Evolutionary conservation across 2,797 vertebrate species (phyloP).

Genomic region (Synanceia verrucosa): DNA sequence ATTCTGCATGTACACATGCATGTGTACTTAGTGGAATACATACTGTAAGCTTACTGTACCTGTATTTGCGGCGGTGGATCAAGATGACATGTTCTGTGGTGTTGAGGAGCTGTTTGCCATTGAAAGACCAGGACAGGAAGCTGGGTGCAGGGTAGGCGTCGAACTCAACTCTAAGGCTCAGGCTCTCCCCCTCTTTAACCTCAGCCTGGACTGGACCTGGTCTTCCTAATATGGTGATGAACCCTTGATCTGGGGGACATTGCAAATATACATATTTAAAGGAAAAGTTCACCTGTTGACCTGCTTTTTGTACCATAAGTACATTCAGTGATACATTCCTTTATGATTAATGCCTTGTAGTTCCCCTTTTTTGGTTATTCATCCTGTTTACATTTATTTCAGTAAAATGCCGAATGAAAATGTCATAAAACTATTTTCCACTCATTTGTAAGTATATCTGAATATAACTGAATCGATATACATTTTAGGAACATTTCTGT

Average conservation of each 20-base stretch:
- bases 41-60: conserved; percentile 75
- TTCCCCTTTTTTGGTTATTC: no score
- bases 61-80: conserved; percentile 86
- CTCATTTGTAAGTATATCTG: background rate
- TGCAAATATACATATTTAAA: background rate
- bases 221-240: conserved; percentile 83
- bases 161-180: conserved; percentile 88
- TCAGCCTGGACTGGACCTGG: conserved; percentile 82
- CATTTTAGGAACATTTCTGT: background rate
- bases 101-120: conserved; percentile 87
- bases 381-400: background rate
- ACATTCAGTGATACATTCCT: background rate
- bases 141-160: conserved; percentile 89
- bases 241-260: conserved; percentile 87
- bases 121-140: conserved; percentile 87
- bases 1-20: background rate
- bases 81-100: conserved; percentile 92
- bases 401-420: background rate
- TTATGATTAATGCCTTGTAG: background rate
- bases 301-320: background rate
- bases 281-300: background rate
- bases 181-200: conserved; percentile 91
- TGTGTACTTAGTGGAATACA: background rate
- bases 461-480: no score
- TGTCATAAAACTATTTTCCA: background rate